phyloP scores from a whole-genome alignment of 2,888 invertebrate species.

The Trichogramma dendrolimi region DNA sequence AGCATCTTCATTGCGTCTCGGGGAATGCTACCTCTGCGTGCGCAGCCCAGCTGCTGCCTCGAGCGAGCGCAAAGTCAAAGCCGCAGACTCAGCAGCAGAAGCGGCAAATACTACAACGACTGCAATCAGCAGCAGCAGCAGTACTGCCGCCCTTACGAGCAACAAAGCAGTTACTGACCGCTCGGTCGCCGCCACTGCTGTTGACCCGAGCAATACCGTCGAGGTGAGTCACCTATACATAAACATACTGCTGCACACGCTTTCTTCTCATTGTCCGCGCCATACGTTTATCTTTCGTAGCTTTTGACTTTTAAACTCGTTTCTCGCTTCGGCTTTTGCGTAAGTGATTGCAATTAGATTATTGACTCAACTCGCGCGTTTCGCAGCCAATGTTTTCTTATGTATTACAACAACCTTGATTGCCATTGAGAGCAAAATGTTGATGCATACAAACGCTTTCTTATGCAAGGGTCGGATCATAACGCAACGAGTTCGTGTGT shows the following conservation, averaged over 20 bases:
- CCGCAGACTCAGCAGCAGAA: constrained; percentile 12
- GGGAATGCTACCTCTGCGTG: constrained; percentile 66
- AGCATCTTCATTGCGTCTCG: constrained; percentile 59
- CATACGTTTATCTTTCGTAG: constrained; percentile 13
- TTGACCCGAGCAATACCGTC: constrained; percentile 44
- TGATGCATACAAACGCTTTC: no score
- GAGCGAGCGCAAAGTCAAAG: constrained; percentile 13
- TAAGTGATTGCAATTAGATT: not conserved
- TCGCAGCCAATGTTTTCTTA: no score
- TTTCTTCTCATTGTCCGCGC: no score
- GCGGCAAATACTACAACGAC: not conserved
- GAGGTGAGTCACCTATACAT: constrained; percentile 41
- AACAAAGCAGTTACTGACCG: not conserved
- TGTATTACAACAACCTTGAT: no score
- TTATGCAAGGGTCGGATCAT: no score
- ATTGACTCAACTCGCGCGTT: no score
- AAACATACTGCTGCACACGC: no score
- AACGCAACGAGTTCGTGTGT: no score
- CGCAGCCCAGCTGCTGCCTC: constrained; percentile 43
- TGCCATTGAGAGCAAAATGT: no score
- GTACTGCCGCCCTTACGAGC: constrained; percentile 16
- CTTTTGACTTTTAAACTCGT: constrained; percentile 8
- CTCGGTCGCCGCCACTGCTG: constrained; percentile 35
- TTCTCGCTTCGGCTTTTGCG: constrained; percentile 6
- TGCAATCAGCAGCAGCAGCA: constrained; percentile 34